Base-by-base conservation (phyloP, 2,113 vertebrate species). In the Megatriorchis doriae region DNA sequence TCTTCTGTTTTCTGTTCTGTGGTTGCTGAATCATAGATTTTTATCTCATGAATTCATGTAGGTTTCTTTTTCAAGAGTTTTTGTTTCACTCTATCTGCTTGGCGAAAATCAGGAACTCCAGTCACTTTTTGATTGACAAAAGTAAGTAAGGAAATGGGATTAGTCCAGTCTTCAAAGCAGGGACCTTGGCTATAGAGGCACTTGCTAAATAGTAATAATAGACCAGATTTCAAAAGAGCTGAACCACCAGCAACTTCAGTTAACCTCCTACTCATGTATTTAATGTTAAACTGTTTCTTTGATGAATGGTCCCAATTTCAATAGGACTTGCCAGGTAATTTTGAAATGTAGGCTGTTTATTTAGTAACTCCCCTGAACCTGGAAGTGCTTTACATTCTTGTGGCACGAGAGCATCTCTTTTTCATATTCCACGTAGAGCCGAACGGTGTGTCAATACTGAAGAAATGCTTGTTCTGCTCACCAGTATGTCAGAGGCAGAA, bases 311-410 rank as follows among this genome's bases (percentile, higher is more conserved):
- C 80, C 50, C 75, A 73, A 40, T 73, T 93, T 86, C 83, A 91
- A 4, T 84, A 80, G 86, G 62, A 88, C 19, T 52, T 96, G 77
- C 92, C 89, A 89, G 83, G 72, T 96, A 93, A 81, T 68, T 95
- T 70, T 93, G 78, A 86, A 93, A 81, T 62, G 50, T 48, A 68
- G 58, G 10, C 34, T 95, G 58, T 89, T 96, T 89, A 19, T 70
- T 88, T 81, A 86, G 72, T 70, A 89, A 53, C 81, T 86, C 19
- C 36, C 21, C 63, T 86, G 67, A 81, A 86, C 80, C 81, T 91
- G 83, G 80, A 96, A 93, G 83, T 86, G 81, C 77, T 84, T 93
- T 89, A 70, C 83, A 81, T 95, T 90, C 88, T 86, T 86, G 67
- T 92, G 82, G 79, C 16, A 4, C 15, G 4, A 82, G 77, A 79